phyloP scores from a whole-genome alignment of 2,888 invertebrate genomes.

The Tetanocera ferruginea region DNA sequence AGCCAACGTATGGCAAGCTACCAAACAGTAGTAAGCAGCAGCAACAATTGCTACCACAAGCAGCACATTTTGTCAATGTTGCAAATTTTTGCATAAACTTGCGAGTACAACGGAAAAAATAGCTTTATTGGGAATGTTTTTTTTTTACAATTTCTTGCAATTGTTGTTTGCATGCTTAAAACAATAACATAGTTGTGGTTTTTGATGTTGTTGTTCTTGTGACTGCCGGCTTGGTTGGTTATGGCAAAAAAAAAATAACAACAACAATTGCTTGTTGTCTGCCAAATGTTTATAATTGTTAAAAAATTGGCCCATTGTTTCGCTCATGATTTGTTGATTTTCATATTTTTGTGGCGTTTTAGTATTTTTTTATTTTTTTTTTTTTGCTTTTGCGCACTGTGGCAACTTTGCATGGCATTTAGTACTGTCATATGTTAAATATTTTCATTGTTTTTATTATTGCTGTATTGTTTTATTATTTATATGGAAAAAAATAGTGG shows the following conservation, averaged over 20 bases:
- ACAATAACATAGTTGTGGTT: neutral
- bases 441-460: too few species aligned
- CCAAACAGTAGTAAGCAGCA: neutral
- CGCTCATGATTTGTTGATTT: constrained; percentile 65
- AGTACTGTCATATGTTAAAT: too few species aligned
- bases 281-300: constrained; percentile 53
- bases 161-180: neutral
- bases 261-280: constrained; percentile 5
- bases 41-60: constrained; percentile 12
- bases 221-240: neutral
- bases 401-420: neutral
- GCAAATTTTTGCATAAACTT: constrained; percentile 9
- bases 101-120: neutral
- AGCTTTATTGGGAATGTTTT: neutral
- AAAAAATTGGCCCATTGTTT: constrained; percentile 66
- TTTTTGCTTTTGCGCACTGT: neutral
- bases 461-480: too few species aligned
- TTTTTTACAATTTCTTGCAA: neutral
- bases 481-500: too few species aligned
- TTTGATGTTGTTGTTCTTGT: neutral
- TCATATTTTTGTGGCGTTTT: constrained; percentile 36
- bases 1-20: neutral
- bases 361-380: neutral
- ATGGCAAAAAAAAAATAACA: constrained; percentile 47
- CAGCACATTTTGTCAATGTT: constrained; percentile 42